A percentile compares a stretch with the other conserved stretches of the same genome.
These are phyloP conservation scores for Dicranocentrus wangi DNA, from an alignment of 2,888 invertebrate species.

Conservation along the genomic window DNA sequence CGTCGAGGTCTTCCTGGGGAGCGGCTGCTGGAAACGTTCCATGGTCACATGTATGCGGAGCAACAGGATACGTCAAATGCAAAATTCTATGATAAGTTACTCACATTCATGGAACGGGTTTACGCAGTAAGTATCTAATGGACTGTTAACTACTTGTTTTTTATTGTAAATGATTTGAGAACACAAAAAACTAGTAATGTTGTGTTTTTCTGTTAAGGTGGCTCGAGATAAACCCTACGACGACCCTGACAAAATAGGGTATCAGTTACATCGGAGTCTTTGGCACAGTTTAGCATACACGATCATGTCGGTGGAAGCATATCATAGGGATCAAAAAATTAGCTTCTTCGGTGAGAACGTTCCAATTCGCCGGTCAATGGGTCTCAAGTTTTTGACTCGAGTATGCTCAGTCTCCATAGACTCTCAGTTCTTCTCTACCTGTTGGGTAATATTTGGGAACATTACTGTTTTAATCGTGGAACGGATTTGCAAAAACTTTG, in stretches of 20 bases:
- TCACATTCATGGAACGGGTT: constrained; percentile 60
- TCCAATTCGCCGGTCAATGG: constrained; percentile 66
- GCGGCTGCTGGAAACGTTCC: constrained; percentile 53
- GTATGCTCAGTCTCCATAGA: constrained; percentile 61
- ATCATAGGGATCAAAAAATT: constrained; percentile 76
- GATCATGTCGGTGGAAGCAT: constrained; percentile 83
- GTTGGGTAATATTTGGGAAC: constrained; percentile 39
- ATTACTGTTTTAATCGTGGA: neutral
- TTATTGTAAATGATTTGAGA: neutral
- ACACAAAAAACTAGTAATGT: neutral
- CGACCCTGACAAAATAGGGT: constrained; percentile 41
- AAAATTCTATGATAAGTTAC: constrained; percentile 56
- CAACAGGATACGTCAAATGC: constrained; percentile 55
- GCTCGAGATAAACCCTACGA: constrained; percentile 55
- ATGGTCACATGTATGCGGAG: constrained; percentile 58
- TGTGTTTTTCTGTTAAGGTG: neutral
- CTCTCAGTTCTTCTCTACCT: constrained; percentile 58
- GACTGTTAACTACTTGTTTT: too few species aligned
- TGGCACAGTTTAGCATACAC: constrained; percentile 80
- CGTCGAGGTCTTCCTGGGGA: constrained; percentile 52
- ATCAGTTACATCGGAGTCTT: constrained; percentile 78
- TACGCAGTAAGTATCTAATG: constrained; percentile 19
- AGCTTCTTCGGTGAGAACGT: constrained; percentile 72
- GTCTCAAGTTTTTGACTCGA: constrained; percentile 66
- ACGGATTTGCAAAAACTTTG: neutral